Evolutionary conservation across 2,797 vertebrate species (phyloP).

Genomic region (Esox lucius): DNA sequence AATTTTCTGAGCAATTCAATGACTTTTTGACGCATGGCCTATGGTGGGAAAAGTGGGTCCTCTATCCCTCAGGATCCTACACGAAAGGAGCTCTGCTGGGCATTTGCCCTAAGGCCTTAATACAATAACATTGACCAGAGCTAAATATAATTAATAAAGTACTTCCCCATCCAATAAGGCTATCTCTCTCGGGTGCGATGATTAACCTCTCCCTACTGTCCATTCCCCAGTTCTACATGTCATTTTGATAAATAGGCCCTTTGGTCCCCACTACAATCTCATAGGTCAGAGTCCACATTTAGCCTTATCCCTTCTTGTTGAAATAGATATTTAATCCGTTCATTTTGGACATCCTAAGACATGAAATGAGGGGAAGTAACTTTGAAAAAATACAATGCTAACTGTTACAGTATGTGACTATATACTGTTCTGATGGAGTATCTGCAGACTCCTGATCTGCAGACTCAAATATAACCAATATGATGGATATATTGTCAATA

Average conservation of each 20-base stretch:
- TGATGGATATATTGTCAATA: neutral
- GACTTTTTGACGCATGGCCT: neutral
- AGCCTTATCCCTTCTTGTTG: neutral
- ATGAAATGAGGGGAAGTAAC: neutral
- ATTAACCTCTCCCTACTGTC: constrained; percentile 43
- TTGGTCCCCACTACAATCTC: constrained; percentile 33
- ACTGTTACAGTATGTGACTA: neutral
- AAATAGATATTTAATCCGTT: neutral
- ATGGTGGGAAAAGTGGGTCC: neutral
- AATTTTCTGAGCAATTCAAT: neutral
- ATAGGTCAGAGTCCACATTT: neutral
- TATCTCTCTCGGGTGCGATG: constrained; percentile 44
- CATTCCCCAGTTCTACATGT: constrained; percentile 7
- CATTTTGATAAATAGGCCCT: constrained; percentile 29
- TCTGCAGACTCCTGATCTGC: neutral
- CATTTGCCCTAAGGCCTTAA: neutral
- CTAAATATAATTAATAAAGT: constrained; percentile 46
- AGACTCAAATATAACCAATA: neutral
- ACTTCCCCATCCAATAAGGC: constrained; percentile 31
- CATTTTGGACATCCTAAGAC: neutral
- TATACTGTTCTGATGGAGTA: neutral
- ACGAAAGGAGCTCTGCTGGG: neutral
- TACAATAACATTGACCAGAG: constrained; percentile 13
- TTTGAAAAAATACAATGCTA: neutral
- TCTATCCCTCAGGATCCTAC: neutral